Base-by-base conservation (phyloP, 2,888 invertebrate species). In the Gonocerus acuteangulatus region DNA sequence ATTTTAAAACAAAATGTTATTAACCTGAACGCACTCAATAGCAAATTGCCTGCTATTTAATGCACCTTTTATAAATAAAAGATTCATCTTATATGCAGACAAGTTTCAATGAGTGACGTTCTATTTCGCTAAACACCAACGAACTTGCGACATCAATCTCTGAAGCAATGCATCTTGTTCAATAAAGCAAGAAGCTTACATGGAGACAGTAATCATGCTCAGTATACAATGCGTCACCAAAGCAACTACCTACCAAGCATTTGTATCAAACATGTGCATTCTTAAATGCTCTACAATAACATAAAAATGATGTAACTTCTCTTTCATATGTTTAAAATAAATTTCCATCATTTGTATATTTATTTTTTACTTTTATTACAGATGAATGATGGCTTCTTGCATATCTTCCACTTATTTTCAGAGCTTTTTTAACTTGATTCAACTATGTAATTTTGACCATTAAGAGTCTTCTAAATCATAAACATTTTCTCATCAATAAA, bases 91-190 rank as follows among this genome's bases (percentile, higher is more conserved):
- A 3, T n/a, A 39, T n/a, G 15, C 15, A 39, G 39, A n/a, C 15
- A 15, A n/a, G 3, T 39, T 39, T 39, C 39, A 39, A 9, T 9
- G 39, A 39, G 4, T 3, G 9, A 39, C 15, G 13, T 39, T 39
- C 15, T 15, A 39, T n/a, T 52, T 52, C 36, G 21, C 52, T 52
- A 52, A 34, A 52, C 52, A 52, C 52, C 52, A 52, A 52, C 52
- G 52, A 36, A 39, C 52, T 52, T 52, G 21, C n/a, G n/a, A 39
- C 39, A 39, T 39, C 39, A 13, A 52, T 22, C 13, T 19, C 34
- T 42, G 52, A 19, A 52, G 22, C 22, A 52, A 32, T 16, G 23
- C 27, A 23, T 16, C 16, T 21, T 21, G 36, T 36, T 52, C n/a
- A 15, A 39, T 39, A 39, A 4, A 36, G 52, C 52, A 39, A 36